Evolutionary conservation across 2,888 invertebrate genomes (phyloP).

Genomic region (Cremastinae sp.): DNA sequence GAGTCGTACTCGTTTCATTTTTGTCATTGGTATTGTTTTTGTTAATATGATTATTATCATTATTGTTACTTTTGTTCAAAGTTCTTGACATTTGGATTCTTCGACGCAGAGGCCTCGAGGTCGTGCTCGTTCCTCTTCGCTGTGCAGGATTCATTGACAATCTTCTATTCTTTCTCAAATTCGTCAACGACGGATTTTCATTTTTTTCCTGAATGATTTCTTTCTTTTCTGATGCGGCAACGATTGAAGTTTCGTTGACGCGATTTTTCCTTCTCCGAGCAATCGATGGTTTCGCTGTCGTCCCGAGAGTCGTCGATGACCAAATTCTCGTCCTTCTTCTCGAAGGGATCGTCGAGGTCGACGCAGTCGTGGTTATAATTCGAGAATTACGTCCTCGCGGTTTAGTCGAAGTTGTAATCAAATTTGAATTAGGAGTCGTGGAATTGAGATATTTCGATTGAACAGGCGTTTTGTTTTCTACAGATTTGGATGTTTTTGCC

Average conservation of each 20-base stretch:
- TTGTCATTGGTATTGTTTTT: conserved; percentile 29
- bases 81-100: too few species aligned
- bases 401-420: conserved; percentile 7
- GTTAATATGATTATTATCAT: too few species aligned
- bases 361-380: background rate
- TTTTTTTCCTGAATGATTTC: conserved; percentile 1
- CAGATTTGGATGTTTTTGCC: background rate
- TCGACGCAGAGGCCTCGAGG: too few species aligned
- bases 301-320: conserved; percentile 21
- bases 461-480: background rate
- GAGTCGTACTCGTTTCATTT: conserved; percentile 49
- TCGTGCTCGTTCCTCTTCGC: too few species aligned
- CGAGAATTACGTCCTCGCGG: background rate
- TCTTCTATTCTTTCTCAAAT: background rate
- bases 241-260: conserved; percentile 2
- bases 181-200: background rate
- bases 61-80: too few species aligned
- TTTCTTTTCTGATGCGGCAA: conserved; percentile 25
- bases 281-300: conserved; percentile 29
- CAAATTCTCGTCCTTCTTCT: conserved; percentile 33
- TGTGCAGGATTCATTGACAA: too few species aligned
- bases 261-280: conserved; percentile 16
- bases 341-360: conserved; percentile 4
- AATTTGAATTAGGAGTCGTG: background rate
- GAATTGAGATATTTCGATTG: background rate